Evolutionary conservation across 1,140 invertebrate genomes (phyloP), one percentile per base, ranked within the genome.

Genomic region (Macrotrachela quadricornifera): DNA sequence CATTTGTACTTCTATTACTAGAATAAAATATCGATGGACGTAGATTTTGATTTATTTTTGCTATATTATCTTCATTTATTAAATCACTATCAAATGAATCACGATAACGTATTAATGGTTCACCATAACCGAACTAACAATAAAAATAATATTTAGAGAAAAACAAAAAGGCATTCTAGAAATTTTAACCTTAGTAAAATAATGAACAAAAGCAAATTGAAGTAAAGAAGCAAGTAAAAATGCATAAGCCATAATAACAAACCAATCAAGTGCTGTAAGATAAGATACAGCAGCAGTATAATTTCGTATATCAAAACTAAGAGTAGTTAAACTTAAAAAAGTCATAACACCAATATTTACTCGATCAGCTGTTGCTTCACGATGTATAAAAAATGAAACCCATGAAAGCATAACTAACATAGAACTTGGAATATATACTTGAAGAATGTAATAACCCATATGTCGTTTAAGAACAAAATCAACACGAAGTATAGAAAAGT

Each of bases 281-380:
- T 85, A 85, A 39, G 82, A 76, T 37, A 86, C 83, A 72, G 83
- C 83, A 6, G 83, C 83, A 46, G 86, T 69, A 71, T 85, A 82
- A 13, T 79, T 83, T 48, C 83, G 74, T 0, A 80, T 81, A 66
- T 87, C 83, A 55, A 85, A 68, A 12, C 83, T 46, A 13, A 52
- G 15, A 11, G 50, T 46, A 12, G 46, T 39, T 14, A 51, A 11
- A 56, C 66, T 74, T 2, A 54, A 39, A 16, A 54, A 46, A 21
- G 46, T 49, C 47, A 49, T 54, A 16, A 54, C 83, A 80, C 45
- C 51, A 16, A 54, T 54, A 46, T 46, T 49, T 1, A 44, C 46
- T 57, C 84, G 70, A 68, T 86, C 83, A 0, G 82, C 80, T 0
- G 87, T 92, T 0, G 87, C 87, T 70, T 94, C 87, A 21, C 86